Percentiles rank a stretch among this genome's conserved stretches.
These are phyloP conservation scores for Dicaeum eximium DNA, from an alignment of 2,113 vertebrate species.

Conservation along the genomic window DNA sequence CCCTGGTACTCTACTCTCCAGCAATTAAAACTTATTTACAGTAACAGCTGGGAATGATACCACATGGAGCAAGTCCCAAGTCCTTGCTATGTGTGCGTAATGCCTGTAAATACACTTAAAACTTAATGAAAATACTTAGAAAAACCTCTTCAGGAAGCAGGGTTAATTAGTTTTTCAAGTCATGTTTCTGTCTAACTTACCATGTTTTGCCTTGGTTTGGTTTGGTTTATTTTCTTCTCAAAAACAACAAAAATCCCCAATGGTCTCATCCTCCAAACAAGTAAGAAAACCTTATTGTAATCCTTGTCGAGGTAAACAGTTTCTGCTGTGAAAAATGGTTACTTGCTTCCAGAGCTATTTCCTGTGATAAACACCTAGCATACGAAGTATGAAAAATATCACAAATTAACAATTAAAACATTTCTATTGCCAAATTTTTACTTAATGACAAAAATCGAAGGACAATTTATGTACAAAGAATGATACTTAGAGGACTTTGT, in stretches of 20 bases:
- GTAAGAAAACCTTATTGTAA: not conserved
- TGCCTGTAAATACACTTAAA: not conserved
- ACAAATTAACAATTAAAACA: not conserved
- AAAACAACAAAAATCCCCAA: not conserved
- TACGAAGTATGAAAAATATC: not conserved
- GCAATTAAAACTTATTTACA: not conserved
- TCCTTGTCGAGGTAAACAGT: not conserved
- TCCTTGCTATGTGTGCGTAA: not conserved
- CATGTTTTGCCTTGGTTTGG: not conserved
- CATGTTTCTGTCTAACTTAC: not conserved
- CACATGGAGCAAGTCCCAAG: not conserved
- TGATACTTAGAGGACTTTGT: not conserved
- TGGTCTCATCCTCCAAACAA: rapidly evolving
- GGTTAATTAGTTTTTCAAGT: not conserved
- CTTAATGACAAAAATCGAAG: not conserved
- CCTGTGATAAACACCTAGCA: not conserved
- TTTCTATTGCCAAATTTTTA: not conserved
- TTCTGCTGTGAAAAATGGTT: not conserved
- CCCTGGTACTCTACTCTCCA: not conserved
- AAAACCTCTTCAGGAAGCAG: not conserved
- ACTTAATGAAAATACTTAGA: not conserved
- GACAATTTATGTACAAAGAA: not conserved
- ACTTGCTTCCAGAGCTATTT: not conserved
- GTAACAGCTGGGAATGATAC: not conserved
- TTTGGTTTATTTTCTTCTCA: not conserved